Conservation (phyloP, 2,113 vertebrate genomes). For the Rhineura floridana region DNA sequence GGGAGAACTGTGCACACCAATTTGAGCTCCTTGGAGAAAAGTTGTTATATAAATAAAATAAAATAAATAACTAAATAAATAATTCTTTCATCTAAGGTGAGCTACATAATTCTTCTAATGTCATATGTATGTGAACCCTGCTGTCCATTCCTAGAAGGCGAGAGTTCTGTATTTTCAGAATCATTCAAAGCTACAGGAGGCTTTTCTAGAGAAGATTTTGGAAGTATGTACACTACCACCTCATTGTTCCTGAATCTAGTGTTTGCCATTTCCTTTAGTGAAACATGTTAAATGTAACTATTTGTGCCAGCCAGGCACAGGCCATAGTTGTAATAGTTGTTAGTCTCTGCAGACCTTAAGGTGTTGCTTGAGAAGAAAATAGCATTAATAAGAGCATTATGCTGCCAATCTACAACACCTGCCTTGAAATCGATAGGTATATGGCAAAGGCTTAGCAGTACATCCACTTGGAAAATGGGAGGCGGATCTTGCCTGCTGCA, state of each 20-base stretch:
- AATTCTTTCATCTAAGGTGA: not conserved
- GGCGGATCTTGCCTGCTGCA: not conserved
- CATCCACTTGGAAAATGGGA: not conserved
- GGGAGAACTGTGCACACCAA: no score
- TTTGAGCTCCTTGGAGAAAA: no score
- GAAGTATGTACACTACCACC: not conserved
- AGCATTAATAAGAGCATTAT: slow-evolving; percentile 5
- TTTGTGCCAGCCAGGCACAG: not conserved
- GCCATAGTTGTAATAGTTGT: slow-evolving; percentile 3
- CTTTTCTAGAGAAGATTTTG: slow-evolving; percentile 11
- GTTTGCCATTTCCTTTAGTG: not conserved
- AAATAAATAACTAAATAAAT: no score
- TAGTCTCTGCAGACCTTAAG: slow-evolving; percentile 4
- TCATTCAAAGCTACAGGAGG: slow-evolving; percentile 23
- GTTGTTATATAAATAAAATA: no score
- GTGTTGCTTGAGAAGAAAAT: slow-evolving; percentile 27
- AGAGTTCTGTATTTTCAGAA: not conserved
- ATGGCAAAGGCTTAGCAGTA: not conserved
- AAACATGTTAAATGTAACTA: slow-evolving; percentile 33
- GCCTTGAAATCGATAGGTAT: slow-evolving; percentile 8
- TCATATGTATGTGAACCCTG: not conserved
- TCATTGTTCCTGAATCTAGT: slow-evolving; percentile 16
- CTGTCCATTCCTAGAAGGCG: slow-evolving; percentile 18
- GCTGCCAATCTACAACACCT: slow-evolving; percentile 16
- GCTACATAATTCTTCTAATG: not conserved